Percentiles rank a stretch among this genome's conserved stretches.
phyloP scores from a whole-genome alignment of 2,888 invertebrate genomes.

The Tetragnatha montana region DNA sequence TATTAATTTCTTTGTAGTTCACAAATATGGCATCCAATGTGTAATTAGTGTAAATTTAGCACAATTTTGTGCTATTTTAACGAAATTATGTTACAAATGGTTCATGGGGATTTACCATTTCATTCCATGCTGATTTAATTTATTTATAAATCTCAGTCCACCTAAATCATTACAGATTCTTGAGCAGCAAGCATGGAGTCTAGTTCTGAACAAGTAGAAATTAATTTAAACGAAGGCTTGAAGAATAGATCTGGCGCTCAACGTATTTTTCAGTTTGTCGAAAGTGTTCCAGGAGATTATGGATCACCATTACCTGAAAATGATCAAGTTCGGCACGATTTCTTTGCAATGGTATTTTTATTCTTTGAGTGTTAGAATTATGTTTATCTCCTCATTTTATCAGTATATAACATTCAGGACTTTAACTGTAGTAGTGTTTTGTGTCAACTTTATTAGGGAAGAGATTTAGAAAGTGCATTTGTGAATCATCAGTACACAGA shows the following conservation, averaged over 20 bases:
- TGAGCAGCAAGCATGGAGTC: constrained; percentile 9
- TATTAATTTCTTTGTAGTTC: too few relatives aligned
- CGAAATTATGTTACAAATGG: too few relatives aligned
- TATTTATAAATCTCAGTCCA: too few relatives aligned
- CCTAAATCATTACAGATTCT: neutral
- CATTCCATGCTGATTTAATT: too few relatives aligned
- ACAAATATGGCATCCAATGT: too few relatives aligned
- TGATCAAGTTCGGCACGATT: constrained; percentile 38
- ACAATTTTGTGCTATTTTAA: too few relatives aligned
- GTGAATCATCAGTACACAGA: constrained; percentile 76
- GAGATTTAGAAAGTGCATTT: constrained; percentile 76
- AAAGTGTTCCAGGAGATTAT: constrained; percentile 34
- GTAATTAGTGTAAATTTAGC: too few relatives aligned
- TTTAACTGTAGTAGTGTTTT: neutral
- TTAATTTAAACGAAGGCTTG: neutral
- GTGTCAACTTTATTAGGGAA: constrained; percentile 73
- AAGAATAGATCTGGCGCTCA: constrained; percentile 8
- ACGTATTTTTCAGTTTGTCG: constrained; percentile 43
- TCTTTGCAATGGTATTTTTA: constrained; percentile 55
- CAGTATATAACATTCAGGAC: neutral
- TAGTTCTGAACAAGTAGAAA: constrained; percentile 9
- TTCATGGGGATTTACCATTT: too few relatives aligned
- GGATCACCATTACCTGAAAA: constrained; percentile 46
- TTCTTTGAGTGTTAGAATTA: too few relatives aligned
- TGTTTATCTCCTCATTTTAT: too few relatives aligned